Conservation (phyloP, 2,113 vertebrate species). For the Spilogale gracilis region DNA sequence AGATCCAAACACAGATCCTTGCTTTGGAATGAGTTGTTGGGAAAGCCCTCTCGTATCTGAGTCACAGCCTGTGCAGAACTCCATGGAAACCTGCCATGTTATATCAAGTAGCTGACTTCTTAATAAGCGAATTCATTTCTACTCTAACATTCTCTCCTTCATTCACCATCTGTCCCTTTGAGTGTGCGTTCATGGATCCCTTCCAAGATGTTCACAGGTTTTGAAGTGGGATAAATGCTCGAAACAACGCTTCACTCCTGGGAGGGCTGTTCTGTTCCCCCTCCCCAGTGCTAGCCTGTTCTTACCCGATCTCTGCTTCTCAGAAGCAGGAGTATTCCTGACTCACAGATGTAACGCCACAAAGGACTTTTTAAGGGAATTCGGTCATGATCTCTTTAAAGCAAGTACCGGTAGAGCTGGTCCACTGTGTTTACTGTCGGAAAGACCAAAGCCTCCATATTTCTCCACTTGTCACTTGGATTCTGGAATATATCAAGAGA, state of each 20-base stretch:
- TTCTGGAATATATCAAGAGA: not conserved
- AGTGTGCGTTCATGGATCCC: not conserved
- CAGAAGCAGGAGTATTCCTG: not conserved
- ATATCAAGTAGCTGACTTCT: conserved; percentile 71
- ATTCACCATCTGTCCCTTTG: conserved; percentile 71
- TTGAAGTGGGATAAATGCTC: not conserved
- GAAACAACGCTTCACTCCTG: not conserved
- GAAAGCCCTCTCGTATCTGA: conserved; percentile 60
- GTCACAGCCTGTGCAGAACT: not conserved
- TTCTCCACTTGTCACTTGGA: not conserved
- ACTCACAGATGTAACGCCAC: not conserved
- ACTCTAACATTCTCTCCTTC: not conserved
- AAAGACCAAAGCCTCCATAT: not conserved
- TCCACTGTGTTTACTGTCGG: not conserved
- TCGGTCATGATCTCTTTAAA: not conserved
- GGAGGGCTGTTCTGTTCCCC: not conserved
- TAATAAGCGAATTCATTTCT: conserved; percentile 76
- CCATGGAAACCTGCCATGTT: conserved; percentile 59
- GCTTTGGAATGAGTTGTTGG: conserved; percentile 32
- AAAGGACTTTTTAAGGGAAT: not conserved
- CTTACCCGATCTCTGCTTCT: not conserved
- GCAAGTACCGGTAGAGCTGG: not conserved
- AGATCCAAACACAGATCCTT: not conserved
- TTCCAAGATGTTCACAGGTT: conserved; percentile 66
- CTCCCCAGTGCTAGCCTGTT: not conserved